Evolutionary conservation across 1,140 invertebrate species (phyloP), one percentile per base, ranked within the genome.

Genomic region (Mycetomoellerius zeteki): DNA sequence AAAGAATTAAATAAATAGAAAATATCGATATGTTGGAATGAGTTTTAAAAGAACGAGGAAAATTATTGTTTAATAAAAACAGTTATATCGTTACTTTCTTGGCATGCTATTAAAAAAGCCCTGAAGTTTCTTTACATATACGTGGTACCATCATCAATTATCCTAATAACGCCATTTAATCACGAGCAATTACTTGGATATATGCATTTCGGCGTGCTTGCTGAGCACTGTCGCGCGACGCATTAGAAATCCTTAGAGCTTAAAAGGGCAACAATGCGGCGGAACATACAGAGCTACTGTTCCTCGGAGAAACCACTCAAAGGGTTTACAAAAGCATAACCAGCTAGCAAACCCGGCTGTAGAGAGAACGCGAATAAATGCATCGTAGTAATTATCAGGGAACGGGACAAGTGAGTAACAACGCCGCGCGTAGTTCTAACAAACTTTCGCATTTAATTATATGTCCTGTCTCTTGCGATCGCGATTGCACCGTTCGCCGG

Each of bases 231-330:
- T 19, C 56, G 69, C 54, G 80, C 69, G 54, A 75, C 69, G 80
- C 80, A 88, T 87, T 72, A 87, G 69, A 87, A 87, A 88, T 87
- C 86, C 86, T 88, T 88, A 75, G 58, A 87, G 71, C 78, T 78
- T 80, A 80, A 64, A 87, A 87, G 67, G 85, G 86, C 86, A 54
- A 64, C 86, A 62, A 72, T 88, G 56, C 76, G 86, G 65, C 50
- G 73, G 85, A 88, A 80, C 85, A 69, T 54, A 69, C 73, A 64
- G 85, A 67, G 82, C 82, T 60, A 78, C 56, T 78, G 82, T 85
- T 85, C 47, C 72, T 85, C 50, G 60, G 82, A 76, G 82, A 77
- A 85, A 78, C 43, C 82, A 65, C 73, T 85, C 75, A 78, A 85
- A 78, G 75, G 82, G 60, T 78, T 78, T 78, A 78, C 82, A 85